Evolutionary conservation across 2,113 vertebrate species (phyloP).

Genomic region (Vireo altiloquus): DNA sequence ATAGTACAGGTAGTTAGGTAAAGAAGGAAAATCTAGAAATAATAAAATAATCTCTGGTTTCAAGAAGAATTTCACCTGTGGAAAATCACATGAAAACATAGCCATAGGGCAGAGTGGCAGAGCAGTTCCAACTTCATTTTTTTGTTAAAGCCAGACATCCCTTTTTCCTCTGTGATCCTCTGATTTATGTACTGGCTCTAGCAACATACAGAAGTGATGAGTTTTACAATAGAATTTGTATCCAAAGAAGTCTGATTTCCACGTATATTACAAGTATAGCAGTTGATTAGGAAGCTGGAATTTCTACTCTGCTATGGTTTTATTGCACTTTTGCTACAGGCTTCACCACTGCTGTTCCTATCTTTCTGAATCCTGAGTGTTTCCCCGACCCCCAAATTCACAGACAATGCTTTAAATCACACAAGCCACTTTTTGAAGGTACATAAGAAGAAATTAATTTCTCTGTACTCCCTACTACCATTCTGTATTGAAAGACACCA

Average conservation of each 20-base stretch:
- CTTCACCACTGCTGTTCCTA: neutral
- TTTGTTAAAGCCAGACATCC: neutral
- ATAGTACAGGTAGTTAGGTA: fast-evolving
- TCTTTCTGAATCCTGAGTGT: neutral
- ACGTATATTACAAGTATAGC: neutral
- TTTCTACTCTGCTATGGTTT: neutral
- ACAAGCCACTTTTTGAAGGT: neutral
- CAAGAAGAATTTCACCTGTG: neutral
- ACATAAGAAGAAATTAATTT: neutral
- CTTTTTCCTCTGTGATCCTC: neutral
- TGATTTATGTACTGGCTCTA: neutral
- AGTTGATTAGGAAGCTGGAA: neutral
- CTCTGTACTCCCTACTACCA: neutral
- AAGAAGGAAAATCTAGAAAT: neutral
- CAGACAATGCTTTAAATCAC: neutral
- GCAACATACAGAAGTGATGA: neutral
- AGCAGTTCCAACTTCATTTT: neutral
- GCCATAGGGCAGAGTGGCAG: neutral
- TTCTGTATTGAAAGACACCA: neutral
- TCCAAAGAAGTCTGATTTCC: neutral
- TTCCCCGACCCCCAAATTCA: neutral
- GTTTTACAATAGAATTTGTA: neutral
- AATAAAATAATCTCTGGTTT: neutral
- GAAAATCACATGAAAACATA: neutral
- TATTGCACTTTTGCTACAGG: neutral